Base-by-base conservation (phyloP, 1,140 invertebrate genomes). In the Homarus americanus region DNA sequence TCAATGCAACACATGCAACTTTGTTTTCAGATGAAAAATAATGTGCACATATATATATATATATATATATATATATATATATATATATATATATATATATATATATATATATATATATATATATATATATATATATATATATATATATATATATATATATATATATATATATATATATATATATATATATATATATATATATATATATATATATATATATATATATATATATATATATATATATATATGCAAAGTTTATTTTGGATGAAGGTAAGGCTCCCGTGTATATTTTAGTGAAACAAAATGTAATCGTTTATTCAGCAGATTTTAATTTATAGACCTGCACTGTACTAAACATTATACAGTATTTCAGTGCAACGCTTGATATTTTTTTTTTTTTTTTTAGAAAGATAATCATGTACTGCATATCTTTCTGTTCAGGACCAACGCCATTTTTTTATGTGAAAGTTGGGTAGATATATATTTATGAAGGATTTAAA, bases 141-240 rank as follows among this genome's bases (percentile, higher is more conserved):
- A 34, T 58, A 82, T 63, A 34, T 82, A 82, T 82, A 34, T 82
- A 82, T 82, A 34, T 82, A 82, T 82, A 34, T 82, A 82, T 82
- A 34, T 82, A 82, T 82, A 34, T 58, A 82, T 82, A 32, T 82
- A 82, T 82, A 32, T 82, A 63, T 82, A 38, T 69, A 83, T 72
- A 36, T 69, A 83, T 83, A 69, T 83, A 83, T 83, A 69, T 83
- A 83, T 83, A 69, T 83, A 83, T 66, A 69, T 83, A 83, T 38
- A 36, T 38, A 69, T 24, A 69, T 83, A 69, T 83, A 69, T 83
- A 83, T 83, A 69, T 66, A 83, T 83, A 69, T 72, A 83, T 83
- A 69, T 72, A 83, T 83, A 69, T 72, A 83, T 83, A 69, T 40
- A 83, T 83, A 83, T 83, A 69, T 83, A 69, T 83, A 38, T 83